phyloP scores from a whole-genome alignment of 2,113 vertebrate species.

The Clarias batrachus region DNA sequence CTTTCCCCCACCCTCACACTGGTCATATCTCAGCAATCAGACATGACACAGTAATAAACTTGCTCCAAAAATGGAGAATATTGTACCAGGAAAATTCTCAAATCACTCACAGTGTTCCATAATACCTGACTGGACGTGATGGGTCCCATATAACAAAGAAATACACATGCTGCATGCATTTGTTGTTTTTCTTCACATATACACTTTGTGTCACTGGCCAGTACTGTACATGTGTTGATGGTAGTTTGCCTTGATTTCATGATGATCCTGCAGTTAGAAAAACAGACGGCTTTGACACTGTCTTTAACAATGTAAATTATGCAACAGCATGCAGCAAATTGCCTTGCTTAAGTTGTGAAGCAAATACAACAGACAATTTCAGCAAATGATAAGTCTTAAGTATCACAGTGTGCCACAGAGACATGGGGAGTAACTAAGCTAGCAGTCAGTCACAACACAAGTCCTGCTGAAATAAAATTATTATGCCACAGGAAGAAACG shows the following conservation, averaged over 20 bases:
- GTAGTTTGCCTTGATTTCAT: slow-evolving; percentile 18
- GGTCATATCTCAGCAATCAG: too few relatives aligned
- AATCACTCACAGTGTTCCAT: too few relatives aligned
- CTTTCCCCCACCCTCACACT: too few relatives aligned
- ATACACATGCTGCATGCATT: background rate
- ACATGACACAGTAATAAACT: too few relatives aligned
- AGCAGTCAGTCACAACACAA: background rate
- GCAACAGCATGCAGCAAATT: slow-evolving; percentile 29
- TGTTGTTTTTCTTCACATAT: background rate
- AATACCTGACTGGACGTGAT: too few relatives aligned
- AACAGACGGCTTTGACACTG: slow-evolving; percentile 5
- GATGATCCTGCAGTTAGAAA: slow-evolving; percentile 20
- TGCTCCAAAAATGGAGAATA: too few relatives aligned
- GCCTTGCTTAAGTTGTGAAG: slow-evolving; percentile 1
- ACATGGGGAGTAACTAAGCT: background rate
- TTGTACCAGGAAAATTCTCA: too few relatives aligned
- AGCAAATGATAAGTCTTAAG: background rate
- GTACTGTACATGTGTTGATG: background rate
- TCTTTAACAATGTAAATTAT: slow-evolving; percentile 15
- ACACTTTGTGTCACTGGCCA: background rate
- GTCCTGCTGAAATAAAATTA: background rate
- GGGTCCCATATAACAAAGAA: too few relatives aligned
- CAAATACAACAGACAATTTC: slow-evolving; percentile 4
- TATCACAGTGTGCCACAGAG: background rate
- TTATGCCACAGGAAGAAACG: background rate